Conservation (phyloP, 2,888 invertebrate species). For the Tipula confusa region DNA sequence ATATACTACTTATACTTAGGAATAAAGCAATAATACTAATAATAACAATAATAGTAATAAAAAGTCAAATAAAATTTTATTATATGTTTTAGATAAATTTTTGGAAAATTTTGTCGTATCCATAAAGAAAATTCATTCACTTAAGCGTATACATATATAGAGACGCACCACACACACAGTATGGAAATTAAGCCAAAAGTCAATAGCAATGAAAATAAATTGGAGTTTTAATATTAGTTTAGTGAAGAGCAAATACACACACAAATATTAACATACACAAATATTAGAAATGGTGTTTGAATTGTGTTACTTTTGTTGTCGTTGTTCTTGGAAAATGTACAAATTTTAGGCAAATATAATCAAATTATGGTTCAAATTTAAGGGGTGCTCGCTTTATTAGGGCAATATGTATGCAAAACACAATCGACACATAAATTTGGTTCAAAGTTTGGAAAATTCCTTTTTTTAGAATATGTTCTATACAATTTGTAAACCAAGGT, state of each 20-base stretch:
- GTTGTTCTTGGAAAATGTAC: background rate
- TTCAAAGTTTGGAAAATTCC: too few species aligned
- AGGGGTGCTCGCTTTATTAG: background rate
- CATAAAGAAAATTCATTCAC: background rate
- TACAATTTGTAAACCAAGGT: too few species aligned
- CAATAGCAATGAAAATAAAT: conserved; percentile 16
- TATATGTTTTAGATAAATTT: background rate
- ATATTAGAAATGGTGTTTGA: background rate
- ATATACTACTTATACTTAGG: background rate
- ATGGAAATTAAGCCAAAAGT: conserved; percentile 12
- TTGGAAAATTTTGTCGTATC: background rate
- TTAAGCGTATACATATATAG: background rate
- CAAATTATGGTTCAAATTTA: background rate
- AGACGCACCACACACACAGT: background rate
- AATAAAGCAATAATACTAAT: background rate
- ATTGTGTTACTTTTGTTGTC: background rate
- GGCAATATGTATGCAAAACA: background rate
- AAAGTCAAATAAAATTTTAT: background rate
- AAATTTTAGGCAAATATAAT: background rate
- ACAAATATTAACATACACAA: background rate
- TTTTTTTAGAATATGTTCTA: too few species aligned
- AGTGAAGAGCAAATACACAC: background rate
- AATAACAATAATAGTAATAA: background rate
- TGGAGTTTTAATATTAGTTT: conserved; percentile 20
- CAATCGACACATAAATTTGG: background rate